Evolutionary conservation across 2,797 vertebrate species (phyloP), one percentile per base, ranked within the genome.

Genomic region (Eupleurogrammus muticus): DNA sequence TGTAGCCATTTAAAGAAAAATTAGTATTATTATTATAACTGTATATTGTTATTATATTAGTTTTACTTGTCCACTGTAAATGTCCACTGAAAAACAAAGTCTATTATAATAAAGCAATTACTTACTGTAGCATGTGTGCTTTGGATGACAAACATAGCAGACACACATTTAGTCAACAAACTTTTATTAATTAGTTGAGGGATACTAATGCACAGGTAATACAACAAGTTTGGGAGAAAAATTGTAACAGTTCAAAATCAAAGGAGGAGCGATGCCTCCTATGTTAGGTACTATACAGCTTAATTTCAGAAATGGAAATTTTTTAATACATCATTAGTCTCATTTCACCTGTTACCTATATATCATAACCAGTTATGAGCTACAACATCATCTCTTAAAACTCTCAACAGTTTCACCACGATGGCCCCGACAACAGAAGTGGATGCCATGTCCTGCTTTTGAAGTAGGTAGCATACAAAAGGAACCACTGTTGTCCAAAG

Each of bases 171-270:
- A 90, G 88, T 93, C 90, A 94, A 94, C 90, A 94, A 93, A 92
- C 90, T 73, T 93, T 94, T 94, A 95, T 95, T 95, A 92, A 93
- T 92, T 93, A 93, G 86, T 93, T 92, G 78, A 93, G 88, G 91
- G 91, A 92, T 94, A 93, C 85, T 92, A 94, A 93, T 94, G 92
- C 92, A 95, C 92, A 94, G 86, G 92, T 90, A 93, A 93, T 94
- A 95, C 93, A 95, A 94, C 92, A 93, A 90, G 87, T 91, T 88
- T 86, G 67, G 86, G 89, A 83, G 78, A 88, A 89, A 92, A 90
- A 82, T 63, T 89, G 84, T 92, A 92, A 92, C 89, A 91, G 90
- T 89, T 93, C 87, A 90, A 84, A 93, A 90, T 91, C 85, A 89
- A 84, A 90, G 86, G 89, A 91, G 84, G 80, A 66, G 57, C 51